A percentile compares a stretch with the other conserved stretches of the same genome.
phyloP scores from a whole-genome alignment of 1,140 invertebrate species.

The Pseudomyrmex gracilis region DNA sequence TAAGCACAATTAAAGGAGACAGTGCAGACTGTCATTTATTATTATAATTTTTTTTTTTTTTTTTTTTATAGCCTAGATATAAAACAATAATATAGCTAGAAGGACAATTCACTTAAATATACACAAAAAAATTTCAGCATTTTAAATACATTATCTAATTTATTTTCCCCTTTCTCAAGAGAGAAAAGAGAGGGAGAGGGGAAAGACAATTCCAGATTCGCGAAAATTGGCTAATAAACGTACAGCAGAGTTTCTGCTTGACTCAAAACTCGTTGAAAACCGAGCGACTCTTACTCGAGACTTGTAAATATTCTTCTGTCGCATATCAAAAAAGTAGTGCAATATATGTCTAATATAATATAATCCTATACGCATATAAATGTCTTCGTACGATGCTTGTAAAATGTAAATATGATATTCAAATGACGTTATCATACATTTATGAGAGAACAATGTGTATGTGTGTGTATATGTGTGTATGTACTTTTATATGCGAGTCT shows the following conservation, averaged over 20 bases:
- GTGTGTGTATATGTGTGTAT: background rate
- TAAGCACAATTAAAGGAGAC: conserved; percentile 70
- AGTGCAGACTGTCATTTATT: conserved; percentile 71
- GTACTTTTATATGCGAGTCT: too few species aligned
- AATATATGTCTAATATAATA: conserved; percentile 32
- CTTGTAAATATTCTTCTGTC: background rate
- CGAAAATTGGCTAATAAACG: background rate
- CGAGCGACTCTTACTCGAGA: too few species aligned
- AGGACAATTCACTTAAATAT: conserved; percentile 72
- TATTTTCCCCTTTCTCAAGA: background rate
- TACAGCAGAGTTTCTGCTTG: too few species aligned
- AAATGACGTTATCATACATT: conserved; percentile 53
- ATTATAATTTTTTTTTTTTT: too few species aligned
- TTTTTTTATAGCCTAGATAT: conserved; percentile 70
- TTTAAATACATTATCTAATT: conserved; percentile 24
- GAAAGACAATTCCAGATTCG: background rate
- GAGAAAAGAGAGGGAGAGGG: background rate
- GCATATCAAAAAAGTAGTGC: conserved; percentile 51
- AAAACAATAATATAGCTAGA: conserved; percentile 75
- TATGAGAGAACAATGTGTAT: conserved; percentile 45
- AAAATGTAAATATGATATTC: conserved; percentile 47
- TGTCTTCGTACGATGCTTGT: conserved; percentile 36
- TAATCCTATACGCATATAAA: conserved; percentile 34
- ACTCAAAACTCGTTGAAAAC: too few species aligned
- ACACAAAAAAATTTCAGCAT: conserved; percentile 20